A percentile compares a stretch with the other conserved stretches of the same genome.
phyloP scores from a whole-genome alignment of 2,797 vertebrate species.

The Hippocampus kuda region DNA sequence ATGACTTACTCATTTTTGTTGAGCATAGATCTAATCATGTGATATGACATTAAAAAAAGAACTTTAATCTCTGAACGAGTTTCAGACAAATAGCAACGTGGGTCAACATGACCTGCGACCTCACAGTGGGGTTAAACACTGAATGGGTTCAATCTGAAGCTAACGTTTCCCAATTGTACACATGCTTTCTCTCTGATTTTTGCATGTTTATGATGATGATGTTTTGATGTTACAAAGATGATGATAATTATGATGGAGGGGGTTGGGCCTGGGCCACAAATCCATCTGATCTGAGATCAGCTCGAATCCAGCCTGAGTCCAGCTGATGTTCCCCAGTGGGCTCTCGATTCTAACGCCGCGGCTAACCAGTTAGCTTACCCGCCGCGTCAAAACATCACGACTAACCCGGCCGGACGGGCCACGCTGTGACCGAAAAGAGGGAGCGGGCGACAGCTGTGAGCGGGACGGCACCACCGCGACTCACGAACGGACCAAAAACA shows the following conservation, averaged over 20 bases:
- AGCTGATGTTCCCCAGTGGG: neutral
- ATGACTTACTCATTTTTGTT: too few relatives aligned
- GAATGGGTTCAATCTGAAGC: neutral
- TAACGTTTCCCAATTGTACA: neutral
- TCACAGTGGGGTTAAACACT: neutral
- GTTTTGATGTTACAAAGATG: neutral
- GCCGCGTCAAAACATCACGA: conserved; percentile 30
- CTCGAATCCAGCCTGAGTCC: neutral
- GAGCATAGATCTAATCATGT: too few relatives aligned
- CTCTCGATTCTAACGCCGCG: neutral
- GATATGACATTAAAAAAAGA: too few relatives aligned
- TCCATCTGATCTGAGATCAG: neutral
- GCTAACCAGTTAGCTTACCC: conserved; percentile 10
- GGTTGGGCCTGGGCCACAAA: neutral
- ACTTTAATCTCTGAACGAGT: neutral
- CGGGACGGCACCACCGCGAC: neutral
- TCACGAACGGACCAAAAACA: neutral
- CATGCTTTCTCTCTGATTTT: neutral
- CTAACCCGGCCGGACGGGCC: conserved; percentile 1
- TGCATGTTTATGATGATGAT: neutral
- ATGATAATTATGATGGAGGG: neutral
- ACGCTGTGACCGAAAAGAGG: neutral
- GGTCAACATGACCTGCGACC: neutral
- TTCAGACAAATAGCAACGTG: neutral
- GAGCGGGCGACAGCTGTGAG: neutral